Percentiles rank a stretch among this genome's conserved stretches.
phyloP scores from a whole-genome alignment of 2,113 vertebrate genomes.

The Erythrolamprus reginae region DNA sequence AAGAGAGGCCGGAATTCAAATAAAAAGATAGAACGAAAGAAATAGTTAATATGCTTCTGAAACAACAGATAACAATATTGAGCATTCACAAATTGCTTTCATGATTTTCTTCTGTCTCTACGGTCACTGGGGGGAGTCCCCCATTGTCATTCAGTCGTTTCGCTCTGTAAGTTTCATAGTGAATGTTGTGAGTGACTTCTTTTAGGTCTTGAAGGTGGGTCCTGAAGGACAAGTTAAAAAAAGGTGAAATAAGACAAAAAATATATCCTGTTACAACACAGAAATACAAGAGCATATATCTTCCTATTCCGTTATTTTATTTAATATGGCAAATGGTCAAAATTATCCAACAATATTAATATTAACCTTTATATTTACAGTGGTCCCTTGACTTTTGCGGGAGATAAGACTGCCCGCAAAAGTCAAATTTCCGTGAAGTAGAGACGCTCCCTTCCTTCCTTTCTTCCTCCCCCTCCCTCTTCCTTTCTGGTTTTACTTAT shows the following conservation, averaged over 20 bases:
- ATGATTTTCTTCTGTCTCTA: conserved; percentile 73
- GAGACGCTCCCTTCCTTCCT: too few species aligned
- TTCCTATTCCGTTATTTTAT: not conserved
- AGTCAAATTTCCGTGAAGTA: too few species aligned
- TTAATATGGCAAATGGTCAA: not conserved
- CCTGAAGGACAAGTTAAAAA: conserved; percentile 60
- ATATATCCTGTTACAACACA: not conserved
- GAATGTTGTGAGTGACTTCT: conserved; percentile 98
- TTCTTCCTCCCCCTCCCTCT: too few species aligned
- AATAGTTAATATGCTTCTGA: conserved; percentile 43
- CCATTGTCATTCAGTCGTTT: conserved; percentile 92
- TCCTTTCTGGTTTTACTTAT: too few species aligned
- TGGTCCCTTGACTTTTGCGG: too few species aligned
- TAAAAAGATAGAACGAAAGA: conserved; percentile 47
- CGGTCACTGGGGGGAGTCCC: conserved; percentile 86
- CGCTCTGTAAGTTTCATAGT: conserved; percentile 96
- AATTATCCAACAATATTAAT: not conserved
- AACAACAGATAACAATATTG: conserved; percentile 17
- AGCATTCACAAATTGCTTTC: conserved; percentile 85
- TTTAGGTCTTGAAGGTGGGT: conserved; percentile 97
- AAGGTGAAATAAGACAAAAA: not conserved
- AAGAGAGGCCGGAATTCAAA: conserved; percentile 53
- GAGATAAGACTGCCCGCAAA: too few species aligned
- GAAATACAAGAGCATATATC: not conserved
- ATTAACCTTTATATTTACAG: not conserved